phyloP scores from a whole-genome alignment of 2,888 invertebrate species.

The Lamproptera curius region DNA sequence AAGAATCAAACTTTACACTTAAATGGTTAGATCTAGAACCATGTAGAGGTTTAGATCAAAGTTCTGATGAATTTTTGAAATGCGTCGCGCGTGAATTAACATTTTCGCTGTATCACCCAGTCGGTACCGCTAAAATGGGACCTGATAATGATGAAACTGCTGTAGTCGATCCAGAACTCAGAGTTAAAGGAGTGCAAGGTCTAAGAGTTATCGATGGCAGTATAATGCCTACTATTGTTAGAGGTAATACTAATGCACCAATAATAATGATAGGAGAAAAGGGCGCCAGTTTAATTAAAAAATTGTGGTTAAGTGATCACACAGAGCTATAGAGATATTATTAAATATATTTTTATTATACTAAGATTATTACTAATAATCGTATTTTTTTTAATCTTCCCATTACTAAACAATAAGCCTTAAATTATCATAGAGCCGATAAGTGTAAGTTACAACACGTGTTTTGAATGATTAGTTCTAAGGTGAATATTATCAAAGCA shows the following conservation, averaged over 20 bases:
- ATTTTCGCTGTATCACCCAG: constrained; percentile 83
- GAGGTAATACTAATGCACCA: constrained; percentile 80
- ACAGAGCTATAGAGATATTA: constrained; percentile 38
- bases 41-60: constrained; percentile 39
- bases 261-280: constrained; percentile 82
- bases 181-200: constrained; percentile 40
- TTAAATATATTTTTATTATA: neutral
- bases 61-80: constrained; percentile 28
- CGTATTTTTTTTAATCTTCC: neutral
- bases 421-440: too few species aligned
- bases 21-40: constrained; percentile 49
- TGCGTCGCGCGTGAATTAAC: constrained; percentile 35
- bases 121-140: constrained; percentile 82
- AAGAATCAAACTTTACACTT: constrained; percentile 40
- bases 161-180: constrained; percentile 23
- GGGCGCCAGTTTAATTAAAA: constrained; percentile 80
- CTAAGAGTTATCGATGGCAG: constrained; percentile 82
- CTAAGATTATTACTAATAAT: neutral
- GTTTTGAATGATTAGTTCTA: too few species aligned
- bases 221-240: constrained; percentile 80
- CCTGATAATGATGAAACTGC: constrained; percentile 35
- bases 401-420: neutral
- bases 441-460: too few species aligned
- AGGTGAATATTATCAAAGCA: too few species aligned
- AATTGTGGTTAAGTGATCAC: constrained; percentile 61